phyloP scores from a whole-genome alignment of 2,113 vertebrate species.

The Lepus americanus region DNA sequence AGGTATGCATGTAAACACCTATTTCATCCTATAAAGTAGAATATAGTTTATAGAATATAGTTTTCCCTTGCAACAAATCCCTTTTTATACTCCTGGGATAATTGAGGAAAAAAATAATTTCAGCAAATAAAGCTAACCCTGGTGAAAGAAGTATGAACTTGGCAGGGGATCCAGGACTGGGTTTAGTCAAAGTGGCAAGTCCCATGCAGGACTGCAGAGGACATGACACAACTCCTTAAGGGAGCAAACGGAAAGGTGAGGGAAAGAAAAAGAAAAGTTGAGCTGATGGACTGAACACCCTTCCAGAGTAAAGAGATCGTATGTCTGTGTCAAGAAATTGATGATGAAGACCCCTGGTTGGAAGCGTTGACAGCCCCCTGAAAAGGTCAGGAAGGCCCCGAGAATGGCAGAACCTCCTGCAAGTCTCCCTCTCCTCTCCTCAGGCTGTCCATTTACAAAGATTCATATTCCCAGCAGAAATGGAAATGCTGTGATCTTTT shows the following conservation, averaged over 20 bases:
- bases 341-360: background rate
- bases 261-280: background rate
- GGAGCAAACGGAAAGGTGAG: background rate
- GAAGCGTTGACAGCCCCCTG: slow-evolving; percentile 41
- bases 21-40: background rate
- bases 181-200: background rate
- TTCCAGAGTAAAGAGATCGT: slow-evolving; percentile 9
- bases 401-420: background rate
- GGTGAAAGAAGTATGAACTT: background rate
- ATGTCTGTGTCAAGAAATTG: slow-evolving; percentile 48
- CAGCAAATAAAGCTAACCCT: background rate
- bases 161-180: background rate
- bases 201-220: background rate
- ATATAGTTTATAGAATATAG: slow-evolving; percentile 35
- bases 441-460: slow-evolving; percentile 21
- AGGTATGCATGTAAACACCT: background rate
- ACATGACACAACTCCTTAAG: background rate
- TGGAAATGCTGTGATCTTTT: slow-evolving; percentile 47
- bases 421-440: background rate
- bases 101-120: background rate
- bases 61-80: background rate
- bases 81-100: background rate
- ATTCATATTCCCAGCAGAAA: slow-evolving; percentile 55
- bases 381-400: slow-evolving; percentile 55
- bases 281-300: slow-evolving; percentile 24